A percentile compares a stretch with the other conserved stretches of the same genome.
Conservation (phyloP, 2,888 invertebrate genomes). For the Bugula neritina region DNA sequence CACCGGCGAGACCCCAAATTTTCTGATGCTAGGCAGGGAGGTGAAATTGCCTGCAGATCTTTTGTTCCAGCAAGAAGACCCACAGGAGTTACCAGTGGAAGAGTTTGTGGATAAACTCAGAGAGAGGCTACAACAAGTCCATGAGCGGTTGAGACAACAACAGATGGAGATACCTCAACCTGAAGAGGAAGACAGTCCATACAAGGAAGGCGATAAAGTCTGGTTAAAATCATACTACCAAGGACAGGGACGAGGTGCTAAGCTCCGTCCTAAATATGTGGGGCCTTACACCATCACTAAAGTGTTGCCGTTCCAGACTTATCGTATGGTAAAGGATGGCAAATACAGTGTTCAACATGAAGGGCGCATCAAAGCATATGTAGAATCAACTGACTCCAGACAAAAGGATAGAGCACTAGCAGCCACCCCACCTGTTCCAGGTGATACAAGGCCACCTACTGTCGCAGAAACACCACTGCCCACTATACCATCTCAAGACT, state of each 20-base stretch:
- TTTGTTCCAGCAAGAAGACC: neutral
- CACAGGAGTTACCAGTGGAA: neutral
- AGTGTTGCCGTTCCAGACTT: too few relatives aligned
- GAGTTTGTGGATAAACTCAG: neutral
- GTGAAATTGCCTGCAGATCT: neutral
- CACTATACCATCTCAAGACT: too few relatives aligned
- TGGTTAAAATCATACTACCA: neutral
- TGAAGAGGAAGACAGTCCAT: too few relatives aligned
- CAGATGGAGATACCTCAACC: conserved; percentile 4
- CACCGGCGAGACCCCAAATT: neutral
- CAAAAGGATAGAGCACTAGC: too few relatives aligned
- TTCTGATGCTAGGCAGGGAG: conserved; percentile 5
- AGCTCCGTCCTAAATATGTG: neutral
- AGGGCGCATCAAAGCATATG: too few relatives aligned
- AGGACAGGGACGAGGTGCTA: neutral
- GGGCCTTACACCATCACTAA: too few relatives aligned
- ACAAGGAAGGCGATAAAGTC: neutral
- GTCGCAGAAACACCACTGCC: too few relatives aligned
- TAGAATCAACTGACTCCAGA: too few relatives aligned
- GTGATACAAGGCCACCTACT: too few relatives aligned
- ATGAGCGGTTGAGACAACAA: neutral
- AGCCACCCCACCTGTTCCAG: too few relatives aligned
- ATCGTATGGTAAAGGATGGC: too few relatives aligned
- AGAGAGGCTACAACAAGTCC: neutral
- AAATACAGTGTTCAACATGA: too few relatives aligned